phyloP scores from a whole-genome alignment of 2,113 vertebrate genomes.

The Anarhynchus alexandrinus region DNA sequence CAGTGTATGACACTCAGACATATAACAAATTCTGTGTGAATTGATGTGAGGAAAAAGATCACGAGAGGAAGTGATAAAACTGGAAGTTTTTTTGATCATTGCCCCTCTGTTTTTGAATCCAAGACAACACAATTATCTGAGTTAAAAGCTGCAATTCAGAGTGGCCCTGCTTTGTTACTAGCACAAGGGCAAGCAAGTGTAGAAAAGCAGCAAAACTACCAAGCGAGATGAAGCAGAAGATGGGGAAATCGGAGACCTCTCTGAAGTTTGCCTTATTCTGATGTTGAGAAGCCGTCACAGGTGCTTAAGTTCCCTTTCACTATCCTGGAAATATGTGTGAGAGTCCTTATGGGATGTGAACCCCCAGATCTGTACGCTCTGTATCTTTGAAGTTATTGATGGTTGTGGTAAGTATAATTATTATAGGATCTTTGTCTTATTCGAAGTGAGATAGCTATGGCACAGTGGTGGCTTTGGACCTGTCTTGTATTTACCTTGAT shows the following conservation, averaged over 20 bases:
- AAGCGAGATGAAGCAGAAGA: background rate
- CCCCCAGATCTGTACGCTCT: accelerated
- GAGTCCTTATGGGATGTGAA: accelerated
- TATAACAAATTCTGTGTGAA: background rate
- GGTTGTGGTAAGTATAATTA: background rate
- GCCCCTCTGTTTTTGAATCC: background rate
- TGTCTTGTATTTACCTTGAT: background rate
- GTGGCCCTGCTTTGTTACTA: background rate
- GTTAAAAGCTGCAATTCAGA: background rate
- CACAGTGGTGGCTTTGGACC: background rate
- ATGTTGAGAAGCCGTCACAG: background rate
- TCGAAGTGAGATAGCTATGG: background rate
- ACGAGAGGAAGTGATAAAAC: background rate
- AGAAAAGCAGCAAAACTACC: background rate
- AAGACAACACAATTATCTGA: background rate
- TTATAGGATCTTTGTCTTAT: background rate
- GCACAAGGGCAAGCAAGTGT: background rate
- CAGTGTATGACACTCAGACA: background rate
- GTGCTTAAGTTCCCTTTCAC: background rate
- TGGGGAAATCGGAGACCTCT: background rate
- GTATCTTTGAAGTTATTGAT: background rate
- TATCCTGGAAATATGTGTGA: accelerated
- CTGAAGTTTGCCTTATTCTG: background rate
- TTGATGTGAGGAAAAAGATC: background rate
- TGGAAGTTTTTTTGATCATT: background rate